Evolutionary conservation across 2,113 vertebrate genomes (phyloP), one percentile per base, ranked within the genome.

Genomic region (Smithornis capensis): DNA sequence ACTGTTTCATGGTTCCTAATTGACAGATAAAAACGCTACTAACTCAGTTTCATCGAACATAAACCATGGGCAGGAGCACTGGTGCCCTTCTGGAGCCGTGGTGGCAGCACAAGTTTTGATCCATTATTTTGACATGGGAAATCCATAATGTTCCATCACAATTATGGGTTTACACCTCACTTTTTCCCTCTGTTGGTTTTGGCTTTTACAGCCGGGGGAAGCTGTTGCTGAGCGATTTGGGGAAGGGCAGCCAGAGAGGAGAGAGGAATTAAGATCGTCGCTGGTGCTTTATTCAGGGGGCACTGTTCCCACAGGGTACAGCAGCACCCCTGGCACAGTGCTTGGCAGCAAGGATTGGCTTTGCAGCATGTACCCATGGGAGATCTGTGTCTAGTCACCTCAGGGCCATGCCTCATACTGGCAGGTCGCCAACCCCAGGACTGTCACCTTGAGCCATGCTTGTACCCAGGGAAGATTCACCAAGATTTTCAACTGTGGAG

Each of bases 1-100:
- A 95, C 95, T 89, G 88, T 93, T 95, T 93, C 97, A 96, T 96
- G 90, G 94, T 70, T 95, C 95, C 96, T 97, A 96, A 97, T 97
- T 97, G 97, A 97, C 96, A 97, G 96, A 96, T 96, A 97, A 96
- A 97, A 96, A 95, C 1, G 19, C 80, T 89, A 87, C 96, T 97
- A 97, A 96, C 95, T 95, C 60, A 52, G 95, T 97, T 97, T 97
- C 90, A 68, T 90, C 10, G 4, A 93, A 90, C 81, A 88, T 96
- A 95, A 97, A 94, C 87, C 92, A 95, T 90, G 94, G 94, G 88
- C 62, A 85, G 94, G 75, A 95, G 89, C 82, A n/a, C 68, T 2
- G 0, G 38, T 86, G 87, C 93, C 82, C 81, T 92, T 88, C 74
- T 91, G 84, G 83, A 96, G 95, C 64, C 83, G 0, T 14, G 82